Conservation (phyloP, 1,140 invertebrate species). For the Hyles euphorbiae region DNA sequence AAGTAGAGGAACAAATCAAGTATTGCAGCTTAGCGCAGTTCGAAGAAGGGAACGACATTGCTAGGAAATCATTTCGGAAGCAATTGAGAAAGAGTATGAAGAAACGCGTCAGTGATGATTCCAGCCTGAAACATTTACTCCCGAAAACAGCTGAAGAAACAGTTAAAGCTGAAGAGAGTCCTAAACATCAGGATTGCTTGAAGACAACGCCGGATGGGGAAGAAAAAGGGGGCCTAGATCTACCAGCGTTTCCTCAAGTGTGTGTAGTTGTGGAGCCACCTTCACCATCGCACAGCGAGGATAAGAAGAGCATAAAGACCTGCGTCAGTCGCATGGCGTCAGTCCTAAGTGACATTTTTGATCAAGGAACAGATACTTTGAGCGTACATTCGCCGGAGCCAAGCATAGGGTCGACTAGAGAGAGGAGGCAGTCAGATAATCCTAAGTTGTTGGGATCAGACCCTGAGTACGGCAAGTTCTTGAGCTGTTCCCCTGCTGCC, state of each 20-base stretch:
- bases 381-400: slow-evolving; percentile 64
- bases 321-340: slow-evolving; percentile 60
- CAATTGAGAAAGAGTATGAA: slow-evolving; percentile 66
- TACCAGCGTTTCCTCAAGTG: slow-evolving; percentile 75
- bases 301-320: slow-evolving; percentile 63
- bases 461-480: slow-evolving; percentile 76
- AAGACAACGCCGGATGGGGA: slow-evolving; percentile 7
- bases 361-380: slow-evolving; percentile 59
- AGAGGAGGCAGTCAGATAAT: slow-evolving; percentile 75
- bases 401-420: slow-evolving; percentile 54
- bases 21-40: slow-evolving; percentile 86
- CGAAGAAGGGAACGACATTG: slow-evolving; percentile 87
- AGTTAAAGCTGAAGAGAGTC: slow-evolving; percentile 32
- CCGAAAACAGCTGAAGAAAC: slow-evolving; percentile 50
- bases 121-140: slow-evolving; percentile 48
- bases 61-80: slow-evolving; percentile 83
- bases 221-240: slow-evolving; percentile 1
- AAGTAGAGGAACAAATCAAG: slow-evolving; percentile 77
- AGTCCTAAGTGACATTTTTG: slow-evolving; percentile 65
- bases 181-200: slow-evolving; percentile 10
- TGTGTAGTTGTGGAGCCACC: slow-evolving; percentile 83
- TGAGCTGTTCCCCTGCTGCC: slow-evolving; percentile 83
- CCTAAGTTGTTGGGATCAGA: slow-evolving; percentile 78
- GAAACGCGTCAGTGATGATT: slow-evolving; percentile 46
- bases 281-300: slow-evolving; percentile 77